Evolutionary conservation across 2,888 invertebrate genomes (phyloP).

Genomic region (Teinopalpus imperialis): DNA sequence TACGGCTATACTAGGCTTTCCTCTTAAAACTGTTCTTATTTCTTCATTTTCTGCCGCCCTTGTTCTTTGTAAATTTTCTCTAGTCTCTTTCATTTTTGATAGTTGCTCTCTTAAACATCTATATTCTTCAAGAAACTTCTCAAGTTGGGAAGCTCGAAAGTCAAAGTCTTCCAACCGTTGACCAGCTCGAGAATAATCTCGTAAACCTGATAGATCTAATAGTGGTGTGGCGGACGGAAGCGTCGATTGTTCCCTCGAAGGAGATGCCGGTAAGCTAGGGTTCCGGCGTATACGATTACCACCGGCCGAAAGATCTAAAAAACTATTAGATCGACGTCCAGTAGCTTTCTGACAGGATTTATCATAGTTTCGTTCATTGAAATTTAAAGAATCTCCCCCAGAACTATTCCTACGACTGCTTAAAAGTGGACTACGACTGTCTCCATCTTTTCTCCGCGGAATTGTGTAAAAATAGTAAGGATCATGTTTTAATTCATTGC

Average conservation of each 20-base stretch:
- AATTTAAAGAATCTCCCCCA: constrained; percentile 83
- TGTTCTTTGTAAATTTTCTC: constrained; percentile 83
- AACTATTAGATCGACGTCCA: constrained; percentile 85
- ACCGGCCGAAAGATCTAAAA: constrained; percentile 84
- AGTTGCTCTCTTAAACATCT: constrained; percentile 88
- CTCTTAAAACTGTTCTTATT: constrained; percentile 79
- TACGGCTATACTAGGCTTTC: constrained; percentile 77
- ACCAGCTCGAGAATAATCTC: constrained; percentile 68
- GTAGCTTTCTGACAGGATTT: constrained; percentile 54
- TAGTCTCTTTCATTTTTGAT: constrained; percentile 90
- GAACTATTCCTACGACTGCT: constrained; percentile 88
- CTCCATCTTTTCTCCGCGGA: constrained; percentile 82
- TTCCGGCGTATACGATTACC: constrained; percentile 64
- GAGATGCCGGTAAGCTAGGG: constrained; percentile 85
- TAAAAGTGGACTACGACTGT: constrained; percentile 88
- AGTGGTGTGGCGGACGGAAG: constrained; percentile 83
- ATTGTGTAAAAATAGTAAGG: constrained; percentile 85
- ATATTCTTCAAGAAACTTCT: constrained; percentile 90
- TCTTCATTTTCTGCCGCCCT: constrained; percentile 76
- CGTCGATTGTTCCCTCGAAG: constrained; percentile 74
- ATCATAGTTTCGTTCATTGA: constrained; percentile 61
- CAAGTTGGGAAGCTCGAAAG: constrained; percentile 90
- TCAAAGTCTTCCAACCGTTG: constrained; percentile 84
- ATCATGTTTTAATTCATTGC: constrained; percentile 66
- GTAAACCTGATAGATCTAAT: constrained; percentile 81